phyloP scores from a whole-genome alignment of 1,140 invertebrate genomes.

The Sesamia nonagrioides region DNA sequence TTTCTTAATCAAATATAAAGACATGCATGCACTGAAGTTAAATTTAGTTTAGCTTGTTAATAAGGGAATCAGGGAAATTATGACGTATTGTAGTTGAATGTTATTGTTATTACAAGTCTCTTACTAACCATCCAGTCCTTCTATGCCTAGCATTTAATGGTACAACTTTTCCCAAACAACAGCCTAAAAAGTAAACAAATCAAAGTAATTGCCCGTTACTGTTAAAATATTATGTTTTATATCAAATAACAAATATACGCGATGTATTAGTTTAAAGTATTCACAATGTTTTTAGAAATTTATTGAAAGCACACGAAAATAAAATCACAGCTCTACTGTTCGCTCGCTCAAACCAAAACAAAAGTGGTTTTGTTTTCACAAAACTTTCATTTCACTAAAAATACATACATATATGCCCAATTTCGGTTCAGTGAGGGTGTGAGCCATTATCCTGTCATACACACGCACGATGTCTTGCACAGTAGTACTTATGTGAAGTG shows the following conservation, averaged over 20 bases:
- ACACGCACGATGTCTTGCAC: constrained; percentile 69
- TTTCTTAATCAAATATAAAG: too few species aligned
- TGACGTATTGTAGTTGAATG: too few species aligned
- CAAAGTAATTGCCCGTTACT: too few species aligned
- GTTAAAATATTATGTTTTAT: background rate
- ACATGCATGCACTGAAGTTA: too few species aligned
- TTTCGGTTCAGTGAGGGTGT: constrained; percentile 71
- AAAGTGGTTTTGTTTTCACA: constrained; percentile 46
- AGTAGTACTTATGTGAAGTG: constrained; percentile 62
- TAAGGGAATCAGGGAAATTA: too few species aligned
- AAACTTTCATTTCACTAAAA: constrained; percentile 43
- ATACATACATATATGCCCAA: constrained; percentile 66
- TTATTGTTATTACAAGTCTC: too few species aligned
- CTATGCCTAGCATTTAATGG: too few species aligned
- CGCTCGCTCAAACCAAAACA: background rate
- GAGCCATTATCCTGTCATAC: constrained; percentile 84
- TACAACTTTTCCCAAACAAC: too few species aligned
- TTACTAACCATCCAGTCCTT: too few species aligned
- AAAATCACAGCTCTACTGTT: background rate
- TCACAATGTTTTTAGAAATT: background rate
- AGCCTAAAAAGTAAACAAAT: too few species aligned
- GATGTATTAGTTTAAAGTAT: background rate
- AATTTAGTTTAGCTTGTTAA: too few species aligned
- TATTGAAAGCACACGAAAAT: background rate
- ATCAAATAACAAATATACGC: background rate